Evolutionary conservation across 30 jellyfish, hydroid and myxozoan species (phyloP).

Genomic region (Chironex yamaguchii): DNA sequence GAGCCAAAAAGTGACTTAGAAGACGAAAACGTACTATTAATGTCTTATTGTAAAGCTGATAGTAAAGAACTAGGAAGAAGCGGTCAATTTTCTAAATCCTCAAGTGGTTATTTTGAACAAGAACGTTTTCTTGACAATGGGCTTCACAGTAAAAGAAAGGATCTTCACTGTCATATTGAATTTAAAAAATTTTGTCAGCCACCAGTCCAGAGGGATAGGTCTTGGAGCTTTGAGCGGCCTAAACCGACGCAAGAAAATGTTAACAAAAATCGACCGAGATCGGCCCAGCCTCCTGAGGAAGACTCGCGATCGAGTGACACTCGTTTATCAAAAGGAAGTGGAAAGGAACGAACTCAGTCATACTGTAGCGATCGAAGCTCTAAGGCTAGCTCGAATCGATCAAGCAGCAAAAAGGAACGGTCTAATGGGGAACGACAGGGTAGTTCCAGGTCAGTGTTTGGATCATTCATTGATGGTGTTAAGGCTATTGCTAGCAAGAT

Average conservation of each 20-base stretch:
- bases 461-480: conserved; percentile 82
- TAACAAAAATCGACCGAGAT: neutral
- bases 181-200: neutral
- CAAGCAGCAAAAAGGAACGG: neutral
- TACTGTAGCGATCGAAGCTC: neutral
- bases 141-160: neutral
- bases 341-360: neutral
- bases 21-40: conserved; percentile 61
- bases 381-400: neutral
- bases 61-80: conserved; percentile 42
- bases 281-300: neutral
- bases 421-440: neutral
- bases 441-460: conserved; percentile 58
- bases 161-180: neutral
- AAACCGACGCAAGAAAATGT: neutral
- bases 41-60: neutral
- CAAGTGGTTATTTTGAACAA: conserved; percentile 91
- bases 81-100: conserved; percentile 78
- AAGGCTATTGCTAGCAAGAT: conserved; percentile 70
- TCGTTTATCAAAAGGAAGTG: neutral
- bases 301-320: neutral
- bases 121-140: conserved; percentile 51
- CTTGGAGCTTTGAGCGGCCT: neutral
- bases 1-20: conserved; percentile 95
- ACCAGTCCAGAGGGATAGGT: neutral